phyloP scores from a whole-genome alignment of 2,888 invertebrate genomes.

The Trisateles emortualis region DNA sequence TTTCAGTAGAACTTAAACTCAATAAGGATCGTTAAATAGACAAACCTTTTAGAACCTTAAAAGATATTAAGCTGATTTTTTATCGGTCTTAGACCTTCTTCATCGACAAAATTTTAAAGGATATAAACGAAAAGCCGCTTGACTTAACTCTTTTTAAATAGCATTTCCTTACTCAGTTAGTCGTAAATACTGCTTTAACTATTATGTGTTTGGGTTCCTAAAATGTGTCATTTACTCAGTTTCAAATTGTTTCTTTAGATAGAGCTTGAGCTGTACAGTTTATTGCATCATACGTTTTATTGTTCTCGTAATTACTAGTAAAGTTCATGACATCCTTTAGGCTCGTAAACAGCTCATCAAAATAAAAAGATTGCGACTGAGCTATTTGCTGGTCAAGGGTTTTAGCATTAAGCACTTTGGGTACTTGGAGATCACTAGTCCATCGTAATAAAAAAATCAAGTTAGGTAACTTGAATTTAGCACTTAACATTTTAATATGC shows the following conservation, averaged over 20 bases:
- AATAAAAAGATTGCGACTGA: background rate
- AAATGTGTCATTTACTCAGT: constrained; percentile 30
- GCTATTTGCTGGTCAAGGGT: background rate
- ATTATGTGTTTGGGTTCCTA: constrained; percentile 25
- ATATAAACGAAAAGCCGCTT: constrained; percentile 31
- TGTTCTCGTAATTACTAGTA: constrained; percentile 5
- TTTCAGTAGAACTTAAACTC: no score
- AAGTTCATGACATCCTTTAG: background rate
- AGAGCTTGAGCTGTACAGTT: constrained; percentile 5
- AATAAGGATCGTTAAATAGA: constrained; percentile 15
- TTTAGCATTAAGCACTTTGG: background rate
- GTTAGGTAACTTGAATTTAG: no score
- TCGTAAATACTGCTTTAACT: constrained; percentile 37
- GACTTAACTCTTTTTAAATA: constrained; percentile 38
- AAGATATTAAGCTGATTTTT: constrained; percentile 30
- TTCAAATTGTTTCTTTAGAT: constrained; percentile 23
- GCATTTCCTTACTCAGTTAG: constrained; percentile 29
- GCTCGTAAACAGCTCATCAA: constrained; percentile 3
- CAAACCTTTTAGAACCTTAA: constrained; percentile 16
- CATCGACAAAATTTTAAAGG: constrained; percentile 33
- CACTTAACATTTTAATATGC: no score
- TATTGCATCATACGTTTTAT: constrained; percentile 28
- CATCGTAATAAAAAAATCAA: no score
- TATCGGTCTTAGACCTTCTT: constrained; percentile 20
- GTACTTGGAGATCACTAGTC: no score